A percentile compares a stretch with the other conserved stretches of the same genome.
Conservation (phyloP, 1,140 invertebrate species). For the Phortica variegata region DNA sequence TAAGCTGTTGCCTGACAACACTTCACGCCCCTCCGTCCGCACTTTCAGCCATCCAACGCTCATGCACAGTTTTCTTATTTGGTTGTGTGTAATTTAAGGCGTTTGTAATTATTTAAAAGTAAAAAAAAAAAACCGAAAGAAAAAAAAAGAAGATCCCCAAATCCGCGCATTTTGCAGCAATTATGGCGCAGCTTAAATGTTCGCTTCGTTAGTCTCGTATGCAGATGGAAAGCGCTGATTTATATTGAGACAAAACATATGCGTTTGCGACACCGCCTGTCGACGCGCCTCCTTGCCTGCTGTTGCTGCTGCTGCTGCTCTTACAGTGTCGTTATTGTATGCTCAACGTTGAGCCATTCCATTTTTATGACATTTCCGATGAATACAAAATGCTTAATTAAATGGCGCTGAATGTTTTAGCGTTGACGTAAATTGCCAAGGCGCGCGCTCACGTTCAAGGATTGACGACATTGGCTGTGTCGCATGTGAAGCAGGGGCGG, state of each 20-base stretch:
- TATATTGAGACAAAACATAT: too few relatives aligned
- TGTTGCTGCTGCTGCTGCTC: too few relatives aligned
- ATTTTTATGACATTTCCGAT: constrained; percentile 54
- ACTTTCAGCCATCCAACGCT: too few relatives aligned
- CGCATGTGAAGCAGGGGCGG: not conserved
- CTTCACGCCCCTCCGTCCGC: too few relatives aligned
- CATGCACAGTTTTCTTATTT: too few relatives aligned
- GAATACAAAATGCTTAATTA: constrained; percentile 54
- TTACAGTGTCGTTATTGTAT: constrained; percentile 3
- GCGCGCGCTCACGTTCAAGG: too few relatives aligned
- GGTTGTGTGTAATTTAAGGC: constrained; percentile 7
- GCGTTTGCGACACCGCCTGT: too few relatives aligned
- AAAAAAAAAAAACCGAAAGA: not conserved
- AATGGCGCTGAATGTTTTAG: constrained; percentile 33
- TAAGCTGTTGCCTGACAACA: too few relatives aligned
- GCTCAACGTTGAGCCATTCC: not conserved
- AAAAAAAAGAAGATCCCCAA: not conserved
- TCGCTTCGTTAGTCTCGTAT: too few relatives aligned
- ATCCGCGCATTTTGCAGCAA: constrained; percentile 12
- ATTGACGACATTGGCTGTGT: constrained; percentile 39
- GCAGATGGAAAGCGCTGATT: too few relatives aligned
- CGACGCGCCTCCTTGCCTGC: too few relatives aligned
- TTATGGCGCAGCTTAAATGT: constrained; percentile 14
- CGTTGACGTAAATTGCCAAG: constrained; percentile 17
- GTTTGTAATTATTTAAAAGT: constrained; percentile 13